Evolutionary conservation across 2,888 invertebrate genomes (phyloP).

Genomic region (Trissoscelio sp.): DNA sequence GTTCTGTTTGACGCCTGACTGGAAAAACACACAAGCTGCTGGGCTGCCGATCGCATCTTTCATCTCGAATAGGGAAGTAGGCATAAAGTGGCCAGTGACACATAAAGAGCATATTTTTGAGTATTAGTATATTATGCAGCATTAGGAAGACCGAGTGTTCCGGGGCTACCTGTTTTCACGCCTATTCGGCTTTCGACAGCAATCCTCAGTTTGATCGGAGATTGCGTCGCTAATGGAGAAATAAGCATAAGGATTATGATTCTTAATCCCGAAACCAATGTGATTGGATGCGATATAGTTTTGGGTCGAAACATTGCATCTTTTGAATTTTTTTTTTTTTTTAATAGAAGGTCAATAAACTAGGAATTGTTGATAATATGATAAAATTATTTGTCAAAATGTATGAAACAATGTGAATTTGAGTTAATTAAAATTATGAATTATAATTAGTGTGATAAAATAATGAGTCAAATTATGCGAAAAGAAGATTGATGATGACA

Average conservation of each 20-base stretch:
- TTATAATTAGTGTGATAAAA: too few species aligned
- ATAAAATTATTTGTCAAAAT: too few species aligned
- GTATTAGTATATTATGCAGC: too few species aligned
- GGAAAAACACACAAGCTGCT: constrained; percentile 61
- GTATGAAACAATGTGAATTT: too few species aligned
- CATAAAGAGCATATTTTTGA: constrained; percentile 82
- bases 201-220: constrained; percentile 63
- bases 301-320: constrained; percentile 58
- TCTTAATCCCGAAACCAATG: constrained; percentile 74
- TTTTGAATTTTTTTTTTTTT: too few species aligned
- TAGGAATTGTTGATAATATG: too few species aligned
- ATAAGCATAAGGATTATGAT: constrained; percentile 80
- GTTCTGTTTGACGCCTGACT: constrained; percentile 61
- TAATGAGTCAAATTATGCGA: too few species aligned
- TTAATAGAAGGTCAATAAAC: background rate
- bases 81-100: constrained; percentile 82
- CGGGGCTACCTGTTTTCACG: constrained; percentile 76
- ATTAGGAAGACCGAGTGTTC: constrained; percentile 40
- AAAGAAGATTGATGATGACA: too few species aligned
- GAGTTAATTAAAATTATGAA: too few species aligned
- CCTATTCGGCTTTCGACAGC: constrained; percentile 70
- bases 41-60: constrained; percentile 55
- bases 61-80: constrained; percentile 71
- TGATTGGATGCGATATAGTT: constrained; percentile 74
- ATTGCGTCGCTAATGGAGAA: constrained; percentile 78